phyloP scores from a whole-genome alignment of 2,888 invertebrate genomes.

The Ypsolopha scabrella region DNA sequence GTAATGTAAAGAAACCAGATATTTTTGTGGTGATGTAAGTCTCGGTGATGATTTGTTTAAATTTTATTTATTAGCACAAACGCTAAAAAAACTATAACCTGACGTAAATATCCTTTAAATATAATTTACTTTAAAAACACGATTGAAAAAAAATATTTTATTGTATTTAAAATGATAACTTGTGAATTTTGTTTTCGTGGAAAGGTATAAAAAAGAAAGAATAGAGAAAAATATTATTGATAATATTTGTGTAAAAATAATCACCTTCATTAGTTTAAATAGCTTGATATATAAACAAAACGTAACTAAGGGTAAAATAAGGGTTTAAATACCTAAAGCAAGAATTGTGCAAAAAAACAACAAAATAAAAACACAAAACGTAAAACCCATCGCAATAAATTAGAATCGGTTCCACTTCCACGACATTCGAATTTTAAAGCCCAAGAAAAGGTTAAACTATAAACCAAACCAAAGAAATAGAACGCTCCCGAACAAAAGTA shows the following conservation, averaged over 20 bases:
- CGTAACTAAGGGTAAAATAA: no score
- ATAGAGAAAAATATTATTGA: no score
- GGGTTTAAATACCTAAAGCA: no score
- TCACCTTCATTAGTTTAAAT: no score
- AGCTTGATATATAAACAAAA: background rate
- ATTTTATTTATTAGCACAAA: no score
- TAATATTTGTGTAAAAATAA: no score
- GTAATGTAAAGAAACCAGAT: background rate
- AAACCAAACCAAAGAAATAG: constrained; percentile 37
- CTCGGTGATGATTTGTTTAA: no score
- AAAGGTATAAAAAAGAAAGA: no score
- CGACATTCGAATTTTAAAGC: constrained; percentile 15
- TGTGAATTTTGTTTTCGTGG: no score
- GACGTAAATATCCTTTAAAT: background rate
- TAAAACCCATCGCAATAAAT: constrained; percentile 40
- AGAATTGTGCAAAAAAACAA: background rate
- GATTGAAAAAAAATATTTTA: no score
- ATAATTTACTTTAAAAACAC: background rate
- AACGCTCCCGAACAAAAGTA: constrained; percentile 39
- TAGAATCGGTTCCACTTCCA: constrained; percentile 39
- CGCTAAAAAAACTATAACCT: no score
- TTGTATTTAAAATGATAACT: no score
- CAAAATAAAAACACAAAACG: background rate
- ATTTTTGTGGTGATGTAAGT: background rate
- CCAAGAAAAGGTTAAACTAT: constrained; percentile 30